These are phyloP conservation scores for Gryon sp. DNA, from an alignment of 1,140 invertebrate genomes.

Conservation along the genomic window DNA sequence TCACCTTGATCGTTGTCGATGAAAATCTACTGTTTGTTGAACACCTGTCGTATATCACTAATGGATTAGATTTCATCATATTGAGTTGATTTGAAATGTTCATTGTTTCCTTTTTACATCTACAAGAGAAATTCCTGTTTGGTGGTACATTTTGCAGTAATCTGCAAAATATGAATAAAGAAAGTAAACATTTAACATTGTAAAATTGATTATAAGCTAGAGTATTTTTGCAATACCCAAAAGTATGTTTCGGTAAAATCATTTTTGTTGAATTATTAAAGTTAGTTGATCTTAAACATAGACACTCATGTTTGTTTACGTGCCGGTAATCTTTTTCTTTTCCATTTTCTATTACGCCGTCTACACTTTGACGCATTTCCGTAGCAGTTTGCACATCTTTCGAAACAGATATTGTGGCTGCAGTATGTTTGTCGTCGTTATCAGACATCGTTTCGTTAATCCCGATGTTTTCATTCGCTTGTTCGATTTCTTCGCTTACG, in stretches of 20 bases:
- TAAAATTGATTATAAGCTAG: neutral
- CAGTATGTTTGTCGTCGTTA: conserved; percentile 50
- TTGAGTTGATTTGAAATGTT: conserved; percentile 2
- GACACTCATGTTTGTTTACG: conserved; percentile 2
- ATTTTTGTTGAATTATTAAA: neutral
- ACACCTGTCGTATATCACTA: neutral
- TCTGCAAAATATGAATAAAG: neutral
- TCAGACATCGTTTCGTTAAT: conserved; percentile 21
- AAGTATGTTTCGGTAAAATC: neutral
- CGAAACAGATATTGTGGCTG: conserved; percentile 26
- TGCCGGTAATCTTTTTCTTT: conserved; percentile 6
- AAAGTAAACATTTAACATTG: neutral
- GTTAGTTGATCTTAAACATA: neutral
- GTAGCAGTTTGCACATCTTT: conserved; percentile 50
- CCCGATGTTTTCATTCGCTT: conserved; percentile 16
- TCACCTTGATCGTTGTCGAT: neutral
- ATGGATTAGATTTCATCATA: conserved; percentile 9
- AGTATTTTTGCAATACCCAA: too few species aligned
- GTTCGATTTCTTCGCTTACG: conserved; percentile 42
- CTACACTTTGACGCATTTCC: conserved; percentile 23
- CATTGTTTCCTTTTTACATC: conserved; percentile 28
- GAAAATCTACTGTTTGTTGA: neutral
- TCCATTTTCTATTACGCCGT: neutral
- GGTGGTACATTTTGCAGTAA: neutral
- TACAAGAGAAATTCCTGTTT: conserved; percentile 17